phyloP scores from a whole-genome alignment of 2,113 vertebrate species.

The Anoura caudifer region DNA sequence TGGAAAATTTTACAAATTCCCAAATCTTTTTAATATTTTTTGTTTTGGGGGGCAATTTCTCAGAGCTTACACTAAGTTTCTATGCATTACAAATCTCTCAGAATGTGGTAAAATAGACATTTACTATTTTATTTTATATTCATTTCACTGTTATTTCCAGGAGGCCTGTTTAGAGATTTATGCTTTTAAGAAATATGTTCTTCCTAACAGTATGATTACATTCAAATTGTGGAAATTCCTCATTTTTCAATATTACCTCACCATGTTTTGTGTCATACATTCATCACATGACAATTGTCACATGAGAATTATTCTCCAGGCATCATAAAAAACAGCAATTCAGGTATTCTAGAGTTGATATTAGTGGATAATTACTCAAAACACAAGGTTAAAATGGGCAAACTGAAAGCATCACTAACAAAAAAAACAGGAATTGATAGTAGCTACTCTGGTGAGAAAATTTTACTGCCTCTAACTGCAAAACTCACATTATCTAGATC shows the following conservation, averaged over 20 bases:
- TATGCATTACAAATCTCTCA: background rate
- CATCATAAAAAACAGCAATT: background rate
- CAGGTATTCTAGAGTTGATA: background rate
- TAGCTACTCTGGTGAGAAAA: background rate
- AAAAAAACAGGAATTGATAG: background rate
- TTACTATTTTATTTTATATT: background rate
- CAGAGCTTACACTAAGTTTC: background rate
- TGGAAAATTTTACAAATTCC: background rate
- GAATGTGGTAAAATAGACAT: background rate
- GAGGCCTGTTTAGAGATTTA: background rate
- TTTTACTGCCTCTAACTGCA: background rate
- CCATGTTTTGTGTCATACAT: background rate
- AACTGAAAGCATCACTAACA: background rate
- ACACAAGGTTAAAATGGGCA: background rate
- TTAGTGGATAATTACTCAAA: background rate
- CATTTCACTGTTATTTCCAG: background rate
- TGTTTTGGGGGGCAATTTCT: background rate
- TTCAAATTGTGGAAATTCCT: background rate
- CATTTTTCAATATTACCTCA: background rate
- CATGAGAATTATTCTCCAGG: background rate
- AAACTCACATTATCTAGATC: background rate
- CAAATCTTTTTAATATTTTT: slow-evolving; percentile 24
- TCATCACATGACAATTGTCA: background rate
- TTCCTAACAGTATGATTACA: background rate
- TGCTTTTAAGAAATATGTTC: background rate